These are phyloP conservation scores for Psittacula cyanocephala DNA, from an alignment of 2,113 vertebrate genomes.

Conservation along the genomic window DNA sequence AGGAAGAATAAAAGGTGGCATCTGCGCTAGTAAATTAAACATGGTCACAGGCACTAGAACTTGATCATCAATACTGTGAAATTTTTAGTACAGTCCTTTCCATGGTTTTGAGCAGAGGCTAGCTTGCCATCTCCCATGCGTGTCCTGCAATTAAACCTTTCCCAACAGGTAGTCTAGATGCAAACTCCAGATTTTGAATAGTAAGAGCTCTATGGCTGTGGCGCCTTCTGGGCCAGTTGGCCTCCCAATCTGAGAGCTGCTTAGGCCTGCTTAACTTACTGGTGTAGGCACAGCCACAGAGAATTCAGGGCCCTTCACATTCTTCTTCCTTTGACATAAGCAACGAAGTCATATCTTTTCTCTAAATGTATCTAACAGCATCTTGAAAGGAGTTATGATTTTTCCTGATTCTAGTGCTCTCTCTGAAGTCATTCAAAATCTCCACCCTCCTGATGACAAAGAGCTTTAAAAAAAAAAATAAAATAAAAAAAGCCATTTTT, in stretches of 20 bases:
- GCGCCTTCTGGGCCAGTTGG: neutral
- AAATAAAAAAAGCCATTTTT: neutral
- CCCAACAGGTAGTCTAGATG: neutral
- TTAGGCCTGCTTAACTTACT: neutral
- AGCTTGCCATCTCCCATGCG: neutral
- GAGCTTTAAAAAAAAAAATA: neutral
- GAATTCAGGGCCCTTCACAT: neutral
- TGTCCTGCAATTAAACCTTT: neutral
- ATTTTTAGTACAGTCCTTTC: neutral
- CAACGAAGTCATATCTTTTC: neutral
- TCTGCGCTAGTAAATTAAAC: neutral
- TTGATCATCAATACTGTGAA: neutral
- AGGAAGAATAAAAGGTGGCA: neutral
- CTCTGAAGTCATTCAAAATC: neutral
- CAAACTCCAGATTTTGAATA: neutral
- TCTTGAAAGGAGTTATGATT: neutral
- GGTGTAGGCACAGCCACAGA: neutral
- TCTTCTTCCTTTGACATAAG: neutral
- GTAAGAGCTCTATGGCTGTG: neutral
- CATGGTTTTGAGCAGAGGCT: neutral
- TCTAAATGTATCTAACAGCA: neutral
- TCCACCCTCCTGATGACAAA: neutral
- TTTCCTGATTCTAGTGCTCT: neutral
- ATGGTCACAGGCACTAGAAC: neutral
- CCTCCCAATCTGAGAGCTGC: neutral